Base-by-base conservation (phyloP, 1,140 invertebrate genomes). In the Listronotus oregonensis region DNA sequence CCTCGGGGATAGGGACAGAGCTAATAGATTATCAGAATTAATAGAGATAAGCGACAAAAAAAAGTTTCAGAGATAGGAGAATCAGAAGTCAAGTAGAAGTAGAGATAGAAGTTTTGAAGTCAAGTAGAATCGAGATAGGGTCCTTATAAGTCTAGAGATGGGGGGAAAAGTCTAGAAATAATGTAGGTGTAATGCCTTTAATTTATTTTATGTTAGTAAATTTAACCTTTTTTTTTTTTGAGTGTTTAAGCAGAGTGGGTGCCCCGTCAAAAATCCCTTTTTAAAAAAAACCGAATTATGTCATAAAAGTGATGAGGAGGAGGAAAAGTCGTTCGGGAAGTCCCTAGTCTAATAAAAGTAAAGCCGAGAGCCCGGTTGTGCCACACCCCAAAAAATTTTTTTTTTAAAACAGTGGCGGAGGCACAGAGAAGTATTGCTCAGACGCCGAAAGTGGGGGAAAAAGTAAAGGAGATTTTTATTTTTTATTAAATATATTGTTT, bases 341-440 rank as follows among this genome's bases (percentile, higher is more conserved):
- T 89, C 43, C 82, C 85, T 12, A 91, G 89, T 70, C 83, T 90
- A 21, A 86, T 92, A 32, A 85, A 86, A 71, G 87, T 91, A n/a
- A 87, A 87, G 43, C 86, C 87, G 5, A 80, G 89, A 21, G 85
- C 77, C 87, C 5, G 81, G 82, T 34, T 46, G 66, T 74, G 18
- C 73, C 82, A 56, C 83, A 88, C 73, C 84, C 89, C 1, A 88
- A 84, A 84, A 67, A 86, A 83, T 70, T 80, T 95, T 17, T 79
- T 95, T 3, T 74, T 95, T 51, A 86, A 89, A 66, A 94, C 94
- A 6, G 89, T 96, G 8, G 90, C 91, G 9, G 94, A 96, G 72
- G 93, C 94, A 0, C 91, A 95, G 73, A 89, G 90, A 72, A 95
- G 93, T 14, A 82, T 90, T 11, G 82, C 85, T 21, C 75, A 77